Evolutionary conservation across 2,888 invertebrate species (phyloP), one percentile per base, ranked within the genome.

Genomic region (Rambutsinella grinnellia): DNA sequence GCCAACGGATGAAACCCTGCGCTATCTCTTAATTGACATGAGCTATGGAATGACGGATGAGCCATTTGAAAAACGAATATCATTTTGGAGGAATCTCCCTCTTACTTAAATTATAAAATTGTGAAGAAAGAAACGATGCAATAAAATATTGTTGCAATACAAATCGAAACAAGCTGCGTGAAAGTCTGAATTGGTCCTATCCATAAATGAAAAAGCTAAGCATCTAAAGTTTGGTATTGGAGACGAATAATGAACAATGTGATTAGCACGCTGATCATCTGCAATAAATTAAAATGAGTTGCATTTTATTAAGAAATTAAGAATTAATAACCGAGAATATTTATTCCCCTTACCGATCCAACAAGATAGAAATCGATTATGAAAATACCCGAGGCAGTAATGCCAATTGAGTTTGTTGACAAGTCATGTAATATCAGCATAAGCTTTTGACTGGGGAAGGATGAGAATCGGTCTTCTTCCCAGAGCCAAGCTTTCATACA

Each of bases 11-110:
- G 10, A 44, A 1, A 66, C 57, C 2, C 44, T 79, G 2, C 44
- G 68, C 6, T 78, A 78, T 57, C 47, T 80, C n/a, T 19, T 67
- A 17, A 68, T 80, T 19, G 75, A 80, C 51, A 75, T 75, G 68
- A 75, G 71, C 19, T 76, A 75, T 17, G 75, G 75, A 56, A 68
- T 80, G 26, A 71, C 77, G 3, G 78, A 80, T 47, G 79, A 80
- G 57, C 79, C 79, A 5, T 80, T 80, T 65, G 60, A 58, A 10
- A 68, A 44, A 51, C 56, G 75, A 65, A 67, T 80, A 54, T 3
- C n/a, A 2, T 80, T 78, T 44, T 78, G 75, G 77, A 71, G 54
- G 63, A 61, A 77, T 61, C 68, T 69, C 24, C 49, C 28, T 17
- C 36, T 60, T 17, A 17, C 60, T 15, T 70, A 69, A 69, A 10